These are phyloP conservation scores for Potamarius usumacintae DNA, from an alignment of 2,113 vertebrate genomes.

Conservation along the genomic window DNA sequence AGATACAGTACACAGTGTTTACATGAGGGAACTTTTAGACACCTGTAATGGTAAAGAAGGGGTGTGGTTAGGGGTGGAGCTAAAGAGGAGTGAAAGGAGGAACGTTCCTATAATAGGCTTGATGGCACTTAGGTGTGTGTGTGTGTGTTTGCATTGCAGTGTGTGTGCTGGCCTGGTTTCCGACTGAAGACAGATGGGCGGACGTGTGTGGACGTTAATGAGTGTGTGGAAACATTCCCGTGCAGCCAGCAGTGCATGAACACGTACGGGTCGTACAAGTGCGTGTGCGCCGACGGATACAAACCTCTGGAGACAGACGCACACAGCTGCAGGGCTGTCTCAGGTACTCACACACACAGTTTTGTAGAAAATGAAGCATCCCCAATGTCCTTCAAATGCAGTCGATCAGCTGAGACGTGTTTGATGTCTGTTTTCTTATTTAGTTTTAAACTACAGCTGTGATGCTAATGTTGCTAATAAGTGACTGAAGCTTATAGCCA, in stretches of 20 bases:
- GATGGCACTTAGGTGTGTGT: neutral
- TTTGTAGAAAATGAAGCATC: neutral
- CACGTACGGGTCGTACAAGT: conserved; percentile 86
- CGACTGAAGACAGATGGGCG: conserved; percentile 82
- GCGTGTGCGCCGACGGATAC: conserved; percentile 82
- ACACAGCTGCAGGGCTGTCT: conserved; percentile 83
- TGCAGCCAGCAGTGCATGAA: conserved; percentile 88
- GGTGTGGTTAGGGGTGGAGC: neutral
- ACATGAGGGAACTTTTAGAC: neutral
- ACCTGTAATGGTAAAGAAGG: neutral
- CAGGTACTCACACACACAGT: conserved; percentile 71
- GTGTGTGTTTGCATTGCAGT: conserved; percentile 69
- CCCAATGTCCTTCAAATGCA: neutral
- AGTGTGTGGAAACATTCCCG: conserved; percentile 80
- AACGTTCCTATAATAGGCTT: neutral
- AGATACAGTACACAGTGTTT: neutral
- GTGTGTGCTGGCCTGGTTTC: conserved; percentile 88
- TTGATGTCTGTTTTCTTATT: neutral
- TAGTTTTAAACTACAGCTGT: neutral
- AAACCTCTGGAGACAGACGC: conserved; percentile 74
- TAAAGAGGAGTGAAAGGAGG: neutral
- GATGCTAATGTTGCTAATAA: neutral
- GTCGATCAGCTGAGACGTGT: neutral
- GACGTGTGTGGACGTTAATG: conserved; percentile 84
- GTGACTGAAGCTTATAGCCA: neutral